These are phyloP conservation scores for Choristoneura fumiferana DNA, from an alignment of 1,140 invertebrate genomes.

Conservation along the genomic window DNA sequence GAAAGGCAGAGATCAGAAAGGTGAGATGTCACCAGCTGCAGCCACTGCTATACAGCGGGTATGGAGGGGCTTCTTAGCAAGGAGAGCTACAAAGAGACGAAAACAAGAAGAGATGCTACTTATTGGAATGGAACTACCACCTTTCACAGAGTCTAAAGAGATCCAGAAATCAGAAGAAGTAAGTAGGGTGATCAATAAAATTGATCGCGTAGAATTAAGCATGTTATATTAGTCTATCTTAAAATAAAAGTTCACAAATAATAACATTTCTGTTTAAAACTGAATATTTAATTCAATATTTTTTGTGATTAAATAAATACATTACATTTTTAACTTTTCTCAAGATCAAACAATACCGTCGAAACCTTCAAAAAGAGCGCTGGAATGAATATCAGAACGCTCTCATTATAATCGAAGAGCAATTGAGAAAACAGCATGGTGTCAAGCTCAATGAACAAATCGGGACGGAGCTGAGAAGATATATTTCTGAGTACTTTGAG, in stretches of 20 bases:
- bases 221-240: no score
- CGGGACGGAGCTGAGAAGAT: slow-evolving; percentile 89
- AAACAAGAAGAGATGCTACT: slow-evolving; percentile 92
- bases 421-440: slow-evolving; percentile 81
- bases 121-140: slow-evolving; percentile 86
- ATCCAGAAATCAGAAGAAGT: slow-evolving; percentile 70
- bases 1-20: slow-evolving; percentile 81
- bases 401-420: slow-evolving; percentile 78
- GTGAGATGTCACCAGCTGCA: slow-evolving; percentile 80
- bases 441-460: slow-evolving; percentile 89
- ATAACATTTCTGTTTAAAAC: no score
- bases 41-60: slow-evolving; percentile 89
- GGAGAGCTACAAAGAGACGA: slow-evolving; percentile 83
- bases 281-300: no score
- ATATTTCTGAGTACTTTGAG: slow-evolving; percentile 89
- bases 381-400: slow-evolving; percentile 81
- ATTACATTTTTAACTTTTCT: neutral
- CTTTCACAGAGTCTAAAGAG: slow-evolving; percentile 64
- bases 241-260: slow-evolving; percentile 6
- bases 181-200: slow-evolving; percentile 11
- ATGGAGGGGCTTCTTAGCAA: slow-evolving; percentile 89
- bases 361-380: slow-evolving; percentile 81
- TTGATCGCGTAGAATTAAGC: no score
- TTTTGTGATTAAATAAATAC: no score
- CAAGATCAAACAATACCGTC: slow-evolving; percentile 80